Percentiles rank a stretch among this genome's conserved stretches.
phyloP scores from a whole-genome alignment of 2,888 invertebrate genomes.

The Cryptophagus acutangulus region DNA sequence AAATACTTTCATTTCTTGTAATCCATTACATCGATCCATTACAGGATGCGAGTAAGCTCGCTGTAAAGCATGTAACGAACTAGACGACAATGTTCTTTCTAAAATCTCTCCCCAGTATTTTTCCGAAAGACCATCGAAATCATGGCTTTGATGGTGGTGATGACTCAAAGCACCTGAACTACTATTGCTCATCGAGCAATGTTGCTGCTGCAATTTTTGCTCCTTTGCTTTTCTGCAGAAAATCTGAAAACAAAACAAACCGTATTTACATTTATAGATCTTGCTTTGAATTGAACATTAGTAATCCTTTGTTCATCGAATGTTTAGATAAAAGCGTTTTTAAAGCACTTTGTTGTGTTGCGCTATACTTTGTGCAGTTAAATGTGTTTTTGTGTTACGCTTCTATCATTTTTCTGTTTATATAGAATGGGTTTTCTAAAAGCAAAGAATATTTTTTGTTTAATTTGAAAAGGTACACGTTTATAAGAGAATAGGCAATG shows the following conservation, averaged over 20 bases:
- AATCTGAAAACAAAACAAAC: conserved; percentile 38
- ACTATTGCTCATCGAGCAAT: conserved; percentile 38
- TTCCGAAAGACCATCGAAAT: conserved; percentile 54
- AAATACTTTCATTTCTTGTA: conserved; percentile 42
- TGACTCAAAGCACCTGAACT: conserved; percentile 30
- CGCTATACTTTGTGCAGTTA: no score
- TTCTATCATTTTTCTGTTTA: no score
- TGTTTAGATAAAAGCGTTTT: no score
- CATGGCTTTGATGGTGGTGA: conserved; percentile 48
- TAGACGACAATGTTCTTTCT: conserved; percentile 71
- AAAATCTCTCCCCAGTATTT: conserved; percentile 64
- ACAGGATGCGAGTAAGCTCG: conserved; percentile 36
- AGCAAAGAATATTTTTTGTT: no score
- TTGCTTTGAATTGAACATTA: no score
- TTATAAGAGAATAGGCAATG: no score
- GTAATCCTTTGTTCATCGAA: no score
- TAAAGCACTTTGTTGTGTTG: no score
- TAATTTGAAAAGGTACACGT: no score
- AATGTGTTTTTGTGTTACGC: no score
- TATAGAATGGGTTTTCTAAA: no score
- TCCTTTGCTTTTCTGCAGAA: conserved; percentile 37
- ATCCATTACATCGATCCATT: conserved; percentile 43
- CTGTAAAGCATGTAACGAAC: conserved; percentile 61
- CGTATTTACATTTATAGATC: no score
- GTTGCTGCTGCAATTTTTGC: conserved; percentile 28